Evolutionary conservation across 2,797 vertebrate genomes (phyloP), one percentile per base, ranked within the genome.

Genomic region (Tympanoctomys barrerae): DNA sequence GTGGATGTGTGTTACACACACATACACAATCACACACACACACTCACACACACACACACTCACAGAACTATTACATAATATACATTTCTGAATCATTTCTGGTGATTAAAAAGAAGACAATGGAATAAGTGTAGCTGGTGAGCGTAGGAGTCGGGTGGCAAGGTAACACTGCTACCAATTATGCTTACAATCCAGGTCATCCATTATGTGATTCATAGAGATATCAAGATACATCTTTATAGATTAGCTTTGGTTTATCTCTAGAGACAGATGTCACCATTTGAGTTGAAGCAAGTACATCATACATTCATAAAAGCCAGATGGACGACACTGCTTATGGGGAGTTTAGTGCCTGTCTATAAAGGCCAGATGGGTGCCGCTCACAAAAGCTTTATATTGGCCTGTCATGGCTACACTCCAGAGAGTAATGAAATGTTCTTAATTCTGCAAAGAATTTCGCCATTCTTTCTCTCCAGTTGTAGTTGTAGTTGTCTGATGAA

Each of bases 251-350:
- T 94, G 73, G 89, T 94, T 96, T 97, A 97, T 95, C 96, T 96
- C 28, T 42, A 68, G 16, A 96, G 88, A 95, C 94, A 96, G 96
- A 95, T 96, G 95, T 95, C 96, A 80, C 96, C 94, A 97, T 86
- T n/a, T 90, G 77, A 92, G 54, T 80, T 87, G 90, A 96, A 89
- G 26, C 90, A 94, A 95, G 85, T 77, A 97, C 82, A 96, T 93
- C 86, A 81, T 71, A 97, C 96, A 92, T 96, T 97, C 96, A 97
- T 97, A 97, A 97, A 96, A 95, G 90, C 91, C 97, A 98, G 91
- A 96, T 98, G 95, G 95, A 96, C 96, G 79, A 89, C 95, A 96
- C 36, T 57, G 42, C 95, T 86, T 90, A 86, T 62, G 49, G 73
- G 82, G 87, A 84, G 93, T 97, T 98, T 96, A 97, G 91, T 97